Percentiles rank a stretch among this genome's conserved stretches.
These are phyloP conservation scores for Pampusana beccarii DNA, from an alignment of 2,113 vertebrate species.

Conservation along the genomic window DNA sequence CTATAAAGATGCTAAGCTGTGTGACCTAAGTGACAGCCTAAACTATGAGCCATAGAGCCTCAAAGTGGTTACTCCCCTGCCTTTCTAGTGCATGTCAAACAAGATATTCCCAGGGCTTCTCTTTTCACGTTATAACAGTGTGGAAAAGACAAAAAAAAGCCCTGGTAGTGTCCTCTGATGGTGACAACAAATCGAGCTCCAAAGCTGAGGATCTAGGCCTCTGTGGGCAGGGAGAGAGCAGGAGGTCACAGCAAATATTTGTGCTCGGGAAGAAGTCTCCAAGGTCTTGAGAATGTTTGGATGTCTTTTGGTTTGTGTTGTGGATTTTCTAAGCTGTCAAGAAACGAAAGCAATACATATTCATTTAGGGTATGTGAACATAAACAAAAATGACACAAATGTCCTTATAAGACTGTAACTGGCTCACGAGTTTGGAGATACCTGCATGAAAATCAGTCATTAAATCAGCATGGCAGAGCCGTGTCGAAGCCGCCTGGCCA, in stretches of 20 bases:
- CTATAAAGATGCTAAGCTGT: neutral
- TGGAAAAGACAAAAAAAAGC: neutral
- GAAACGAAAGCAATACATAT: neutral
- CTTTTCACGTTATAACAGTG: neutral
- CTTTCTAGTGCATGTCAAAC: neutral
- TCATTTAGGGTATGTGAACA: neutral
- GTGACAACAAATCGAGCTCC: neutral
- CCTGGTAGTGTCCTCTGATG: neutral
- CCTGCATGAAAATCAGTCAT: neutral
- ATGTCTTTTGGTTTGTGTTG: neutral
- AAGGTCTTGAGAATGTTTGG: neutral
- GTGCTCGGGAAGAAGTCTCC: neutral
- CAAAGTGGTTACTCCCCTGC: neutral
- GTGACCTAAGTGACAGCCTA: neutral
- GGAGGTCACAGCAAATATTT: neutral
- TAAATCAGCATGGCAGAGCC: accelerated
- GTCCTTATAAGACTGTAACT: neutral
- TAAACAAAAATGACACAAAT: neutral
- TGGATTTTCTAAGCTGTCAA: neutral
- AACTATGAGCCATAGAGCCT: neutral
- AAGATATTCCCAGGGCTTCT: neutral
- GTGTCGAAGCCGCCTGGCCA: accelerated
- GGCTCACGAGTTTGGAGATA: neutral
- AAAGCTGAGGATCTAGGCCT: neutral
- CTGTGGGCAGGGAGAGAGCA: neutral